These are phyloP conservation scores for Coelopa pilipes DNA, from an alignment of 2,888 invertebrate species.

Conservation along the genomic window DNA sequence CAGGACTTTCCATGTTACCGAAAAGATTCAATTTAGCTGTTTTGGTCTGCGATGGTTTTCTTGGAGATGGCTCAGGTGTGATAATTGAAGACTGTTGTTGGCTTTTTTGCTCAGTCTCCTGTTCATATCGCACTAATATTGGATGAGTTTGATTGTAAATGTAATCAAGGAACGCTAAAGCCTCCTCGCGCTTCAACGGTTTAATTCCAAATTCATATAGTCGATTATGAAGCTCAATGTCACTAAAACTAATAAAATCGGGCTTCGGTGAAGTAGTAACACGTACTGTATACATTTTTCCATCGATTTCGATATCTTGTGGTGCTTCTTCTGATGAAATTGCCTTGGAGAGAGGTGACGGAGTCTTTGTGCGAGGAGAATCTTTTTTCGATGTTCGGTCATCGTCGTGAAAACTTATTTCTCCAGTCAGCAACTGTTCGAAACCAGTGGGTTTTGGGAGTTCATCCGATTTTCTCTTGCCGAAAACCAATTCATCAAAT, in stretches of 20 bases:
- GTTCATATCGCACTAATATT: constrained; percentile 56
- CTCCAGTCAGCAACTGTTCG: constrained; percentile 54
- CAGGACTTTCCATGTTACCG: background rate
- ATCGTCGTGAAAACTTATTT: constrained; percentile 48
- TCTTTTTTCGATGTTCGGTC: constrained; percentile 16
- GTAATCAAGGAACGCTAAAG: constrained; percentile 73
- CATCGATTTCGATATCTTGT: constrained; percentile 55
- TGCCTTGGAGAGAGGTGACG: background rate
- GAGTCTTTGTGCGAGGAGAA: background rate
- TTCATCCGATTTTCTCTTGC: constrained; percentile 16
- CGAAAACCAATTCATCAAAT: constrained; percentile 58
- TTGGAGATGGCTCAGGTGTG: background rate
- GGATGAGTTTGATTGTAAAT: constrained; percentile 79
- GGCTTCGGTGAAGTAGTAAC: constrained; percentile 71
- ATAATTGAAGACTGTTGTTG: background rate
- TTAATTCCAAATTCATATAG: constrained; percentile 76
- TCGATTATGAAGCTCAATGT: constrained; percentile 71
- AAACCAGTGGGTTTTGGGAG: constrained; percentile 53
- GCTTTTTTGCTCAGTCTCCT: background rate
- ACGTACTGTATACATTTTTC: constrained; percentile 64
- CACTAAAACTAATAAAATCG: constrained; percentile 71
- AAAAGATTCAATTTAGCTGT: background rate
- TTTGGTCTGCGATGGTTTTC: background rate
- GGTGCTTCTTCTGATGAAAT: constrained; percentile 14
- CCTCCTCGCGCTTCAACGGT: constrained; percentile 74